Percentiles rank a stretch among this genome's conserved stretches.
Conservation (phyloP, 2,113 vertebrate species). For the Illadopsis cleaveri region DNA sequence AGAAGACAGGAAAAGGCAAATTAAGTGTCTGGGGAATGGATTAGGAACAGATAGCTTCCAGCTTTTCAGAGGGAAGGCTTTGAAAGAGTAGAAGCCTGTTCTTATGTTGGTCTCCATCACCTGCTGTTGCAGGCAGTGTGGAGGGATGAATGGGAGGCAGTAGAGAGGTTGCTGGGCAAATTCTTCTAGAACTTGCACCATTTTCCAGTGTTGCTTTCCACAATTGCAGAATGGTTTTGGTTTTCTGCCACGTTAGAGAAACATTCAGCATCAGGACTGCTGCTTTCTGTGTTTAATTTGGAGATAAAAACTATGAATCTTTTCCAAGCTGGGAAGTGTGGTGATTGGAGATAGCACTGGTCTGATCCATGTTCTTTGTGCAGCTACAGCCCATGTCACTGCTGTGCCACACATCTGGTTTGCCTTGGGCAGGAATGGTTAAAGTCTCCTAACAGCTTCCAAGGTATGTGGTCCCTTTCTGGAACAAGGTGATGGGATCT, state of each 20-base stretch:
- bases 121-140: neutral
- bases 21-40: neutral
- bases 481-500: neutral
- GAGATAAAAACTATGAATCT: neutral
- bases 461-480: fast-evolving
- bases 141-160: neutral
- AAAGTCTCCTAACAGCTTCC: neutral
- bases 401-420: neutral
- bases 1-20: neutral
- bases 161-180: neutral
- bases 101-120: fast-evolving
- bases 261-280: neutral
- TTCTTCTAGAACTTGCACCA: neutral
- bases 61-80: neutral
- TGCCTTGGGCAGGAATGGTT: neutral
- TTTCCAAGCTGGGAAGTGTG: neutral
- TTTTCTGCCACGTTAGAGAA: neutral
- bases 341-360: fast-evolving
- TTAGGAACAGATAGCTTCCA: neutral
- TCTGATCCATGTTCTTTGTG: fast-evolving
- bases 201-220: neutral
- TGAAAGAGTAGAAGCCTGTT: neutral
- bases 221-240: neutral
- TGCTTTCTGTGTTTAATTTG: neutral
- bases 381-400: neutral